Evolutionary conservation across 2,113 vertebrate species (phyloP).

Genomic region (Ceyx melanurus): DNA sequence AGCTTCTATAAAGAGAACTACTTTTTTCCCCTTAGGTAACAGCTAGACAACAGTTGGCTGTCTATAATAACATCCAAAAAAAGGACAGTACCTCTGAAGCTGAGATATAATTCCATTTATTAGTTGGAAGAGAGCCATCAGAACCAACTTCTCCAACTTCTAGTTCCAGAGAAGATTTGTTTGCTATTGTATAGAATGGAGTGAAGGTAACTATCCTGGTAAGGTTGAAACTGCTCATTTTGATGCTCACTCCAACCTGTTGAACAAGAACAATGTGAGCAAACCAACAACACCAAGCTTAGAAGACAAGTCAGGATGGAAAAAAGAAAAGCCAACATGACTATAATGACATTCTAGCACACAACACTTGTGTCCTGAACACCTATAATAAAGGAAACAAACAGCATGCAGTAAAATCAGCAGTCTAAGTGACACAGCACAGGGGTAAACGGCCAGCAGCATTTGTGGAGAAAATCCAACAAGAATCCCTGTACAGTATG

Average conservation of each 20-base stretch:
- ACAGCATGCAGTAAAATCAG: not conserved
- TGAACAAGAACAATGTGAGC: not conserved
- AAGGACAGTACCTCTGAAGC: constrained; percentile 82
- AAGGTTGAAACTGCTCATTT: constrained; percentile 95
- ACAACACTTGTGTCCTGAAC: not conserved
- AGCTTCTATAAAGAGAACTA: not conserved
- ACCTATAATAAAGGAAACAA: not conserved
- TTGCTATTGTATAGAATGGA: constrained; percentile 92
- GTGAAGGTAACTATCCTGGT: constrained; percentile 91
- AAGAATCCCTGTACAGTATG: not conserved
- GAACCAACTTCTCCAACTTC: constrained; percentile 89
- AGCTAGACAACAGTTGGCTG: not conserved
- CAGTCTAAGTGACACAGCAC: not conserved
- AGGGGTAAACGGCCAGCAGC: not conserved
- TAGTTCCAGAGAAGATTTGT: constrained; percentile 89
- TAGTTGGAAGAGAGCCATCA: constrained; percentile 67
- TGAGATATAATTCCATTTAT: constrained; percentile 88
- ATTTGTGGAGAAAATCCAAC: not conserved
- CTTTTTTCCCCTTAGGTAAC: not conserved
- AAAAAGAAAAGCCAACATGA: not conserved
- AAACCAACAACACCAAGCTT: not conserved
- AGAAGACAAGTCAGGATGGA: not conserved
- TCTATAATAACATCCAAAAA: not conserved
- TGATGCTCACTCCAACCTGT: constrained; percentile 94
- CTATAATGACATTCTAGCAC: not conserved